These are phyloP conservation scores for Mya arenaria DNA, from an alignment of 1,140 invertebrate genomes.

Conservation along the genomic window DNA sequence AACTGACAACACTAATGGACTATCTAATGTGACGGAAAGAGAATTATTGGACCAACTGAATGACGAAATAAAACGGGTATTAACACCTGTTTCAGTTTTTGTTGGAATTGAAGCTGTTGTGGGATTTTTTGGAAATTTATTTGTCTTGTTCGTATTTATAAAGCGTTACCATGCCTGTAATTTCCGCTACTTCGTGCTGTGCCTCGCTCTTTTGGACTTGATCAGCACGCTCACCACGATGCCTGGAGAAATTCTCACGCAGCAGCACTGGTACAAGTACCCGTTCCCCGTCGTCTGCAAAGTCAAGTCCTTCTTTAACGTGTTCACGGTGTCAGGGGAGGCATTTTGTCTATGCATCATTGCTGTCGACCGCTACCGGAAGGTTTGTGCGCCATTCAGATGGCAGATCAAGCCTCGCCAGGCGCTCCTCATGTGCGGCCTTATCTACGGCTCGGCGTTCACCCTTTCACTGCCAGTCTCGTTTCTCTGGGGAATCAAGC, in stretches of 20 bases:
- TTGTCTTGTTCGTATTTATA: slow-evolving; percentile 63
- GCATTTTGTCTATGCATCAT: slow-evolving; percentile 59
- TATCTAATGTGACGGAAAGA: too few species aligned
- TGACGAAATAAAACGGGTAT: slow-evolving; percentile 24
- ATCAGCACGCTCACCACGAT: slow-evolving; percentile 61
- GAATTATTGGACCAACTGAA: slow-evolving; percentile 47
- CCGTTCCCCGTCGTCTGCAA: slow-evolving; percentile 57
- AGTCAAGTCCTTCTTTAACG: slow-evolving; percentile 53
- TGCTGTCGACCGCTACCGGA: slow-evolving; percentile 62
- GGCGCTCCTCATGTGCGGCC: background rate
- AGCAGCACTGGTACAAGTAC: slow-evolving; percentile 65
- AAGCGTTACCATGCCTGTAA: slow-evolving; percentile 47
- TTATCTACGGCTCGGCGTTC: background rate
- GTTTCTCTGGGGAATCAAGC: slow-evolving; percentile 18
- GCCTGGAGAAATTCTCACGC: slow-evolving; percentile 65
- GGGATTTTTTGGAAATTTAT: slow-evolving; percentile 56
- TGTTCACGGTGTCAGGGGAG: slow-evolving; percentile 61
- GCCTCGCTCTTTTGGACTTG: slow-evolving; percentile 62
- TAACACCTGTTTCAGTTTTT: slow-evolving; percentile 54
- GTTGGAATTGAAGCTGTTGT: slow-evolving; percentile 44
- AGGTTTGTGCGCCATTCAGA: slow-evolving; percentile 60
- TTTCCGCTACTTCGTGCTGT: slow-evolving; percentile 58
- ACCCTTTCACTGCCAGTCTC: background rate
- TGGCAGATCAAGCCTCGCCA: slow-evolving; percentile 47
- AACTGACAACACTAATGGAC: too few species aligned